Evolutionary conservation across 2,888 invertebrate genomes (phyloP), one percentile per base, ranked within the genome.

Genomic region (Acanthacorydalis orientalis): DNA sequence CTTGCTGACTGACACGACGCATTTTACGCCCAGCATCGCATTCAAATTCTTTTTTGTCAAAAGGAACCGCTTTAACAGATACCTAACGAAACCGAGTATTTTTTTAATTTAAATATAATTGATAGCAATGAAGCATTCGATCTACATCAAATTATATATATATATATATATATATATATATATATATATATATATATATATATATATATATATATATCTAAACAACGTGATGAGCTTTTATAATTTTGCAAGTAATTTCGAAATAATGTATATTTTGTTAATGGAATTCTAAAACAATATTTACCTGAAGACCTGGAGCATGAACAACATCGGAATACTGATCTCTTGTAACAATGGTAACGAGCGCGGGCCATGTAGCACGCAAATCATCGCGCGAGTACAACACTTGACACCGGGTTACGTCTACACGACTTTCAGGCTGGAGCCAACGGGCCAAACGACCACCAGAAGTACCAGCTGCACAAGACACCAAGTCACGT

Each of bases 401-500:
- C 51, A 83, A 70, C 47, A 93, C 76, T 65, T 91, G 88, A 64
- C 91, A 92, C 60, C 84, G 83, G 50, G 76, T 64, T 0, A 93
- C 89, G 66, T 95, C 95, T 43, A 95, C 83, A 54, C 86, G 83
- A 31, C 93, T 81, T 57, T 90, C 89, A 1, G 93, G 92, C 60
- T 93, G 90, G 48, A 97, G 68, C 95, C 96, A 97, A 60, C 88
- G 80, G 1, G 95, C 93, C 53, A 97, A 69, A 47, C 95, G 75
- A 4, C 92, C 95, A 1, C 97, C 96, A 57, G 81, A 80, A 1
- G 90, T 88, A 9, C 85, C 86, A 15, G 85, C 78, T 0, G 82
- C 80, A 48, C 91, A 89, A 33, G 80, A 76, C 44, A 97, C 90
- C 62, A 96, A 89, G 63, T 96, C 95, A 49, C 87, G 79, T 46